Conservation (phyloP, 2,888 invertebrate species). For the Noctua pronuba region DNA sequence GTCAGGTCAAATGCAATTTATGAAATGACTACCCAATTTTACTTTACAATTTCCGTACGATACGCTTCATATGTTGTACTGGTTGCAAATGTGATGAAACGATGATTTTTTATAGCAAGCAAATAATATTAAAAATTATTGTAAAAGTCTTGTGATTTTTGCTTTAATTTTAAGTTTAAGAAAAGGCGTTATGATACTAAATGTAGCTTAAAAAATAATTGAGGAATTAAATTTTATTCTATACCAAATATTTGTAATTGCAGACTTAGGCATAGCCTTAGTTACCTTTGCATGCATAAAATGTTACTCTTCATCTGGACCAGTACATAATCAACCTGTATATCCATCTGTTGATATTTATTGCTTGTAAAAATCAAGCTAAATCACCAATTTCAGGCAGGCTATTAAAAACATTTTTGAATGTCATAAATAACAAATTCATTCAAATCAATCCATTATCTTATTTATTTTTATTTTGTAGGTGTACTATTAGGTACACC, state of each 20-base stretch:
- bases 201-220: neutral
- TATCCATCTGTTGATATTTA: neutral
- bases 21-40: conserved; percentile 82
- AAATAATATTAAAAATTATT: neutral
- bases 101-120: neutral
- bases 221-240: neutral
- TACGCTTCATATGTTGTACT: conserved; percentile 45
- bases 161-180: neutral
- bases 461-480: too few relatives aligned
- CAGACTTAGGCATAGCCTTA: neutral
- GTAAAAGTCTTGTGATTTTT: too few relatives aligned
- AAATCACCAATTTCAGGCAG: neutral
- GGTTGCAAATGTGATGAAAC: conserved; percentile 33
- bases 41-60: conserved; percentile 77
- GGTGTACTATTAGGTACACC: too few relatives aligned
- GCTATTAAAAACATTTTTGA: neutral
- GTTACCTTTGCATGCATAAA: neutral
- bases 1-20: conserved; percentile 79
- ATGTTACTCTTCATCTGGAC: neutral
- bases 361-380: neutral
- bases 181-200: neutral
- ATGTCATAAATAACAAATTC: neutral
- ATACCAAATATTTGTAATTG: neutral
- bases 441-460: too few relatives aligned
- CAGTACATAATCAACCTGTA: neutral